Percentiles rank a stretch among this genome's conserved stretches.
phyloP scores from a whole-genome alignment of 2,888 invertebrate species.

The Sussaba pulchella region DNA sequence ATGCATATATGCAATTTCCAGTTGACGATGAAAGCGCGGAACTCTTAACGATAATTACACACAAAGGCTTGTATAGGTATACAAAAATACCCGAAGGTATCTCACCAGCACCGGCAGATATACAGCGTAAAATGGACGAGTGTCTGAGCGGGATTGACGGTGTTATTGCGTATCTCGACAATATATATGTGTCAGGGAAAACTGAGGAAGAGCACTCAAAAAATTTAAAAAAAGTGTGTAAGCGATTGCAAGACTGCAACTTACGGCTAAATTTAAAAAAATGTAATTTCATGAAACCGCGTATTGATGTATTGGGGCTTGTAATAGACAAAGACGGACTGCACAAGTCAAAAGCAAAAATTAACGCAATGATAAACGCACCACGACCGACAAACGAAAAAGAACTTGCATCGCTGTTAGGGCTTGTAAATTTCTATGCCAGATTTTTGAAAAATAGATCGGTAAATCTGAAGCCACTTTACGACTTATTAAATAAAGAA shows the following conservation, averaged over 20 bases:
- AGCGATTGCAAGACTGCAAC: slow-evolving; percentile 62
- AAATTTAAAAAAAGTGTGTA: slow-evolving; percentile 61
- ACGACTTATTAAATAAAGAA: slow-evolving; percentile 67
- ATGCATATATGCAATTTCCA: slow-evolving; percentile 63
- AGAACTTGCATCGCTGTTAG: slow-evolving; percentile 70
- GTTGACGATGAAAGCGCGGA: slow-evolving; percentile 47
- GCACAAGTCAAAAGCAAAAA: slow-evolving; percentile 65
- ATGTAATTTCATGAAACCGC: slow-evolving; percentile 56
- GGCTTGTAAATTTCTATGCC: slow-evolving; percentile 76
- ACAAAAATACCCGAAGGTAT: slow-evolving; percentile 47
- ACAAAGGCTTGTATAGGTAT: slow-evolving; percentile 58
- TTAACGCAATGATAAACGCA: slow-evolving; percentile 66
- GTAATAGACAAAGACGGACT: slow-evolving; percentile 70
- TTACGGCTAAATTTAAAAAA: slow-evolving; percentile 53
- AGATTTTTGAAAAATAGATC: slow-evolving; percentile 74
- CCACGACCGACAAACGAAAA: slow-evolving; percentile 65
- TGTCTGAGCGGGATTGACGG: slow-evolving; percentile 68
- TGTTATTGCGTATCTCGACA: slow-evolving; percentile 69
- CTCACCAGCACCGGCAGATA: slow-evolving; percentile 73
- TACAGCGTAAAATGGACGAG: slow-evolving; percentile 74
- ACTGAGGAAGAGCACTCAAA: slow-evolving; percentile 61
- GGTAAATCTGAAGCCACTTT: slow-evolving; percentile 70
- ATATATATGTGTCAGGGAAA: slow-evolving; percentile 67
- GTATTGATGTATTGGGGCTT: slow-evolving; percentile 70
- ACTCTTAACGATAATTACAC: slow-evolving; percentile 59